Base-by-base conservation (phyloP, 2,888 invertebrate genomes). In the Spicauda simplicius region DNA sequence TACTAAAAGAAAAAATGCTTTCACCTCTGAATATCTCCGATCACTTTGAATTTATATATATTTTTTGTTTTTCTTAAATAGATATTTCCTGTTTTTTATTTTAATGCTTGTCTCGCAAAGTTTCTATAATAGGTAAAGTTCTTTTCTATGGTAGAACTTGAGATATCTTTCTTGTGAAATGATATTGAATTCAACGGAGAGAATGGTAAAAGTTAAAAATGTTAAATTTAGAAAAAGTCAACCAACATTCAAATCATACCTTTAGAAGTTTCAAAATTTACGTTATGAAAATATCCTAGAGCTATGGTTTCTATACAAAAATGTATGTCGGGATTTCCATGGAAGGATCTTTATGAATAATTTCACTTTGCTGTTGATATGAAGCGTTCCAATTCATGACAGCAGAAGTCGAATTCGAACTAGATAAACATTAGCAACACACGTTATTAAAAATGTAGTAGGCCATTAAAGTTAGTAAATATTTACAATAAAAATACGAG, bases 401-500 rank as follows among this genome's bases (percentile, higher is more conserved):
- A 80, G 80, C 79, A 85, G 80, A 85, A 86, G 86, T 88, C 84
- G 85, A 85, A 83, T 80, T 84, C 75, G 79, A 88, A 87, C 84
- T 85, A 87, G 82, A 82, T 81, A 82, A 83, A 83, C 76, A 81
- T 85, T 87, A 89, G 86, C 87, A 88, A 90, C 87, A 90, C 87
- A 86, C 88, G 80, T 82, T 82, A 85, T 84, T 84, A 85, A 82
- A 84, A 83, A 57, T 80, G 79, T 86, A 87, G 80, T 92, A 91
- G 91, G 91, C 91, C 91, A 86, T 90, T 85, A 84, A 87, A 87
- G 78, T 87, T 86, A 87, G 78, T 86, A 89, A 89, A 90, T 92
- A 92, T 92, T 86, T 92, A 92, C 92, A 92, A 80, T 90, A 89
- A 89, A 86, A 86, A 87, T 83, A 84, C 78, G 86, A 87, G 87